These are phyloP conservation scores for Halcyon badia DNA, from an alignment of 2,797 vertebrate genomes.

Conservation along the genomic window DNA sequence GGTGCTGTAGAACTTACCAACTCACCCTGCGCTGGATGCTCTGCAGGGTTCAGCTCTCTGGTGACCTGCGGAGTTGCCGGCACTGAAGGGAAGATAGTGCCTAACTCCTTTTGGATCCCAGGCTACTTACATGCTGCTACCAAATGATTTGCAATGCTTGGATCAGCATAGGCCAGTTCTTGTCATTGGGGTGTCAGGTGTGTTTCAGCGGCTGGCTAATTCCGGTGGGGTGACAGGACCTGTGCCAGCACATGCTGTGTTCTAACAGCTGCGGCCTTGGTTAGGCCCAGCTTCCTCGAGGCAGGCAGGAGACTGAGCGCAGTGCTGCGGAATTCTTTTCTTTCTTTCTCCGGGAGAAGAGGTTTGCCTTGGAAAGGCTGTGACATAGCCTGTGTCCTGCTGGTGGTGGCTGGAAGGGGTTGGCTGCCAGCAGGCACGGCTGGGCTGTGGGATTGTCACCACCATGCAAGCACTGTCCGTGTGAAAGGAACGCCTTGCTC, in stretches of 20 bases:
- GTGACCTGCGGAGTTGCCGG: neutral
- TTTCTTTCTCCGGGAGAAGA: neutral
- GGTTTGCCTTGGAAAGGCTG: neutral
- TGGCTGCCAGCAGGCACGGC: neutral
- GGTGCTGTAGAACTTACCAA: neutral
- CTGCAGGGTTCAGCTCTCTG: neutral
- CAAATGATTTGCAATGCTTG: neutral
- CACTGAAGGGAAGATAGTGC: neutral
- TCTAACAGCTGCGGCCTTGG: neutral
- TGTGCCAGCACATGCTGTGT: neutral
- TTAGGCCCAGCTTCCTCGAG: neutral
- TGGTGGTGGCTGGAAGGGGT: neutral
- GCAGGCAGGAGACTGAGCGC: neutral
- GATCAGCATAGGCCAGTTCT: neutral
- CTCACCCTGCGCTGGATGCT: neutral
- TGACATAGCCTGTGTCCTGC: neutral
- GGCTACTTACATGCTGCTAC: neutral
- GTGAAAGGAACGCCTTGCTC: neutral
- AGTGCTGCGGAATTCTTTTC: neutral
- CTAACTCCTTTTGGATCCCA: neutral
- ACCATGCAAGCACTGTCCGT: neutral
- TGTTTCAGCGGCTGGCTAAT: neutral
- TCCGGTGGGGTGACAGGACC: fast-evolving
- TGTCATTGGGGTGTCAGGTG: neutral
- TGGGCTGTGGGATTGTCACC: neutral